Evolutionary conservation across 2,888 invertebrate genomes (phyloP).

Genomic region (Troides aeacus): DNA sequence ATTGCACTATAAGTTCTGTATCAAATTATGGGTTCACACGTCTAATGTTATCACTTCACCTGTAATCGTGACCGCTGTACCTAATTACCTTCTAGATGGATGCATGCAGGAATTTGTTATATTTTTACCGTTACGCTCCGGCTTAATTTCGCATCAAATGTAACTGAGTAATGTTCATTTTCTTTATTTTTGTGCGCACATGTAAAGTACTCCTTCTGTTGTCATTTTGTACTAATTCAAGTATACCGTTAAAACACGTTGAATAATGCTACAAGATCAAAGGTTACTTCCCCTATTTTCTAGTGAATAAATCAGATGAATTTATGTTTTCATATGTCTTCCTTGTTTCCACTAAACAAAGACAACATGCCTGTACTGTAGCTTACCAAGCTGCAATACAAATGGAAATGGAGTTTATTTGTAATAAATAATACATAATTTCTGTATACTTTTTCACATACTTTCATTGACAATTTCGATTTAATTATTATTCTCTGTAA

Average conservation of each 20-base stretch:
- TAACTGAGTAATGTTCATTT: conserved; percentile 47
- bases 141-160: conserved; percentile 55
- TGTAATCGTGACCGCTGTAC: conserved; percentile 68
- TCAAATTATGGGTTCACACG: conserved; percentile 76
- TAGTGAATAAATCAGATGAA: neutral
- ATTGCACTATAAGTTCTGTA: conserved; percentile 69
- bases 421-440: no score
- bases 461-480: no score
- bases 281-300: neutral
- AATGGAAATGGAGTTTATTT: neutral
- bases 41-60: conserved; percentile 71
- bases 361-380: neutral
- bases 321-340: neutral
- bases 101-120: conserved; percentile 66
- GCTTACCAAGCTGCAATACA: neutral
- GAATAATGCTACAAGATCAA: neutral
- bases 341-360: neutral
- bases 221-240: neutral
- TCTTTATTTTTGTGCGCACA: conserved; percentile 31
- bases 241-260: neutral
- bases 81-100: conserved; percentile 62
- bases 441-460: no score
- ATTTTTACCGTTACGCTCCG: conserved; percentile 63
- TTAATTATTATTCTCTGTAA: neutral
- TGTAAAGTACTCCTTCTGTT: conserved; percentile 2